Percentiles rank a stretch among this genome's conserved stretches.
Conservation (phyloP, 37 sponge, comb jelly and placozoan genomes). For the Geodia barretti region DNA sequence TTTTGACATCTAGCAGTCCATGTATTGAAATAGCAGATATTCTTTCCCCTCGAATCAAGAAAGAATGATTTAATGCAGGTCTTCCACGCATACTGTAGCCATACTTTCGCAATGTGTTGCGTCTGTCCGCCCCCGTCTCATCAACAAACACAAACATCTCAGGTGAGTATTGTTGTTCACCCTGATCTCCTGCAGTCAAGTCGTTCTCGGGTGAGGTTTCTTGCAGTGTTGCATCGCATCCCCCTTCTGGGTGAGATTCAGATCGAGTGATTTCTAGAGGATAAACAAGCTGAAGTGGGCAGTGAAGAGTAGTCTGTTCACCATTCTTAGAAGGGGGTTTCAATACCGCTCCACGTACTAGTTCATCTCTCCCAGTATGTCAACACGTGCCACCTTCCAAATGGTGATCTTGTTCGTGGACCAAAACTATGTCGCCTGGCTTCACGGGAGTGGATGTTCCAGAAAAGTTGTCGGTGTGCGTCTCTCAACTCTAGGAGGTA, state of each 20-base stretch:
- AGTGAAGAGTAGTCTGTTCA: conserved; percentile 20
- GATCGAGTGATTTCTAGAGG: conserved; percentile 46
- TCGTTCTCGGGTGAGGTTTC: not conserved
- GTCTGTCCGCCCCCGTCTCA: conserved; percentile 12
- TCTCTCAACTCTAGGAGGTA: conserved; percentile 47
- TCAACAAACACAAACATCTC: conserved; percentile 25
- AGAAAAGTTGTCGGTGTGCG: conserved; percentile 2
- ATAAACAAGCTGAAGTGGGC: conserved; percentile 28
- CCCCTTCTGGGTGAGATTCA: too few relatives aligned
- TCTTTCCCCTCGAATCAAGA: not conserved
- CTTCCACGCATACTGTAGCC: too few relatives aligned
- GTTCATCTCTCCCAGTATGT: conserved; percentile 29
- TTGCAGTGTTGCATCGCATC: conserved; percentile 1
- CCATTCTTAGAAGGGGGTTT: conserved; percentile 12
- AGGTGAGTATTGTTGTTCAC: not conserved
- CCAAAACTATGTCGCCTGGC: conserved; percentile 12
- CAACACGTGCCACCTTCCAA: conserved; percentile 38
- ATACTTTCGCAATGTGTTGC: not conserved
- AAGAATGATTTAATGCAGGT: not conserved
- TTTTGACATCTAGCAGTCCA: conserved; percentile 21
- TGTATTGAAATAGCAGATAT: conserved; percentile 19
- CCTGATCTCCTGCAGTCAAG: not conserved
- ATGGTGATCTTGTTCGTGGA: conserved; percentile 45
- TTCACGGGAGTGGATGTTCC: not conserved
- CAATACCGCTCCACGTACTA: conserved; percentile 33